Conservation (phyloP, 2,888 invertebrate species). For the Crossocerus cetratus region DNA sequence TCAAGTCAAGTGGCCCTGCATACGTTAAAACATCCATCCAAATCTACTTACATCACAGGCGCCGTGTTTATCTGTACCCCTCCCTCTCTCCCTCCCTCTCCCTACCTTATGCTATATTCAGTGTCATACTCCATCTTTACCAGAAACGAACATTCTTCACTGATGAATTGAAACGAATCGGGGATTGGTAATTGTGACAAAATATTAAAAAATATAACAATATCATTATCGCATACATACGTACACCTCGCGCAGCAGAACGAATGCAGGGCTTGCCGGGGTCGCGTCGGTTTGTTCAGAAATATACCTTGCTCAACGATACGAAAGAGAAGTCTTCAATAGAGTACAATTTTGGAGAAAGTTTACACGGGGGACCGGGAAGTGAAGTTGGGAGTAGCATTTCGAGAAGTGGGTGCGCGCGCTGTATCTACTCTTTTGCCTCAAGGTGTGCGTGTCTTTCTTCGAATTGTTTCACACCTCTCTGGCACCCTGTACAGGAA, state of each 20-base stretch:
- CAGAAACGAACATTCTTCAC: constrained; percentile 62
- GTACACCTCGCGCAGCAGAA: constrained; percentile 58
- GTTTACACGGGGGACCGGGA: too few relatives aligned
- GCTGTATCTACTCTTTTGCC: too few relatives aligned
- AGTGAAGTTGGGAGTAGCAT: not conserved
- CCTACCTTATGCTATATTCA: constrained; percentile 63
- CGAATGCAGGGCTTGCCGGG: constrained; percentile 68
- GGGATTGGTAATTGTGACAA: constrained; percentile 54
- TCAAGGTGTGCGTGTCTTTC: too few relatives aligned
- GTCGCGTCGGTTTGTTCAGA: constrained; percentile 57
- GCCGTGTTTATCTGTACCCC: constrained; percentile 67
- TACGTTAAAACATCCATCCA: constrained; percentile 60
- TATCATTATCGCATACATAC: constrained; percentile 62
- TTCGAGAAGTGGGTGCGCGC: too few relatives aligned
- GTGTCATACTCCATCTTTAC: constrained; percentile 54
- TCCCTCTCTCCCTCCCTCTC: constrained; percentile 3
- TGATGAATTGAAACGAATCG: constrained; percentile 55
- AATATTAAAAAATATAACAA: constrained; percentile 68
- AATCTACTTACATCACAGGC: constrained; percentile 73
- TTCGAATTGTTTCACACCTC: too few relatives aligned
- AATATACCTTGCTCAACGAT: constrained; percentile 64
- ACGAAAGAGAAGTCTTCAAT: not conserved
- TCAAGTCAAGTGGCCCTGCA: constrained; percentile 61
- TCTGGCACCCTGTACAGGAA: too few relatives aligned
- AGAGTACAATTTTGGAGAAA: too few relatives aligned